A percentile compares a stretch with the other conserved stretches of the same genome.
Evolutionary conservation across 1,140 invertebrate genomes (phyloP).

Genomic region (Araneus ventricosus): DNA sequence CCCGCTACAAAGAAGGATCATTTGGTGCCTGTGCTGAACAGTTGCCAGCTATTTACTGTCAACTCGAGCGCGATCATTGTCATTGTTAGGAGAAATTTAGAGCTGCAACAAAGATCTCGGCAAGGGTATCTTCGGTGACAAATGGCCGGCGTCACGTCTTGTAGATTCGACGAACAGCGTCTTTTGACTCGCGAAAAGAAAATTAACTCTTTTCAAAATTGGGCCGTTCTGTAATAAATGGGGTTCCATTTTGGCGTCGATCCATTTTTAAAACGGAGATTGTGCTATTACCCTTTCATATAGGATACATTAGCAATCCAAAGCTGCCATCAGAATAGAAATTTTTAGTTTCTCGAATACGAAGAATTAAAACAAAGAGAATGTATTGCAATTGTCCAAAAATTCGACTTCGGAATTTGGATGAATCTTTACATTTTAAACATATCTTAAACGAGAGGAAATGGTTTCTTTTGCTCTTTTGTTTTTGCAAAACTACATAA

Average conservation of each 20-base stretch:
- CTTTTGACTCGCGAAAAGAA: neutral
- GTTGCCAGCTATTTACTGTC: constrained; percentile 9
- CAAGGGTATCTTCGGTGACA: neutral
- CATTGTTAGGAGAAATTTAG: constrained; percentile 5
- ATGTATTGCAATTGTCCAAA: too few species aligned
- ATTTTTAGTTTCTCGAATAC: too few species aligned
- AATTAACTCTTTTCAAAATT: neutral
- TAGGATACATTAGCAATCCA: too few species aligned
- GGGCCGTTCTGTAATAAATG: neutral
- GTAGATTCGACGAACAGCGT: neutral
- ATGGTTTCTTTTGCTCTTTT: too few species aligned
- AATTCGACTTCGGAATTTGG: too few species aligned
- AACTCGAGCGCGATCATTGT: neutral
- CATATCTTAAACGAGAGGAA: too few species aligned
- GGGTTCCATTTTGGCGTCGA: neutral
- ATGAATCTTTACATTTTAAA: too few species aligned
- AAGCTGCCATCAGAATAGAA: too few species aligned
- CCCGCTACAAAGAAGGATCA: neutral
- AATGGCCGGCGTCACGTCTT: neutral
- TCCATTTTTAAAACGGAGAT: neutral
- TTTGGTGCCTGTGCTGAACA: neutral
- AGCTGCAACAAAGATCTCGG: neutral
- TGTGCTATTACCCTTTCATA: too few species aligned
- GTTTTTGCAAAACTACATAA: too few species aligned
- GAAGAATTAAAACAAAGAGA: too few species aligned